phyloP scores from a whole-genome alignment of 2,797 vertebrate species.

The Liparis tanakae region DNA sequence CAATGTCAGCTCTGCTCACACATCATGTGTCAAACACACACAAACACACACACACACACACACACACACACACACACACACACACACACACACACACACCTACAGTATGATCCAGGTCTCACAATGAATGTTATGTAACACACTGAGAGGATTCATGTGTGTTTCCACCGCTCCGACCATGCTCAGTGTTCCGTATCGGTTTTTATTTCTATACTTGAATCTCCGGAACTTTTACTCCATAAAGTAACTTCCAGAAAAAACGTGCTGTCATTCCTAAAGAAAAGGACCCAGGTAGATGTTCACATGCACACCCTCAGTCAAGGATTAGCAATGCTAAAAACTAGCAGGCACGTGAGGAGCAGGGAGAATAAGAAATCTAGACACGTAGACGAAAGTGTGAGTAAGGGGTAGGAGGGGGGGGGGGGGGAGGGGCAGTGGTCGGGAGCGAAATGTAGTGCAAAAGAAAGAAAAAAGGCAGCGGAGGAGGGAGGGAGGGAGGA shows the following conservation, averaged over 20 bases:
- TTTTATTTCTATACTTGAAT: conserved; percentile 2
- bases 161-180: conserved; percentile 13
- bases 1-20: neutral
- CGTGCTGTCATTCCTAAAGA: conserved; percentile 12
- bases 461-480: conserved; percentile 66
- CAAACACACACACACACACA: neutral
- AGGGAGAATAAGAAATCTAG: conserved; percentile 35
- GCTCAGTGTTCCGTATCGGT: neutral
- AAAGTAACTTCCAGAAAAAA: conserved; percentile 27
- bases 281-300: conserved; percentile 16
- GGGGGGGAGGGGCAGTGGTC: conserved; percentile 28
- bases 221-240: conserved; percentile 14
- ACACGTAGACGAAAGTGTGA: conserved; percentile 36
- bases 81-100: neutral
- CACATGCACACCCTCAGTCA: conserved; percentile 21
- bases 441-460: conserved; percentile 48
- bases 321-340: conserved; percentile 30
- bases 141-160: neutral
- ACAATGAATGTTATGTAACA: conserved; percentile 11
- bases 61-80: neutral
- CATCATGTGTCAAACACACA: neutral
- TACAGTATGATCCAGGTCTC: neutral
- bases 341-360: conserved; percentile 19
- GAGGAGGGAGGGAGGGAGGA: conserved; percentile 30
- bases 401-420: neutral